These are phyloP conservation scores for Cygnus buccinator DNA, from an alignment of 2,113 vertebrate species.

Conservation along the genomic window DNA sequence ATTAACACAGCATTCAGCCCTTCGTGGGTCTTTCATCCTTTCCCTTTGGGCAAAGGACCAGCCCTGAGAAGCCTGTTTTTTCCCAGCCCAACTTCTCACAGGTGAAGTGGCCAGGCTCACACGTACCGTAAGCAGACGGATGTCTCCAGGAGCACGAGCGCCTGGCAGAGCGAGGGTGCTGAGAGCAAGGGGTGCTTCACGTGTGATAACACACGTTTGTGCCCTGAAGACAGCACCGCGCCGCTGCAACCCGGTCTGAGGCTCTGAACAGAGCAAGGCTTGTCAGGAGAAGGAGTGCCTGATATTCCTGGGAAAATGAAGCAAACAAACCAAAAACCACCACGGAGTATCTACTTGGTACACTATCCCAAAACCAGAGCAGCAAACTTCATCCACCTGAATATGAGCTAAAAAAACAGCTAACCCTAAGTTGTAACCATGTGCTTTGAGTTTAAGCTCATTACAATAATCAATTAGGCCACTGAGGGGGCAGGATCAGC, in stretches of 20 bases:
- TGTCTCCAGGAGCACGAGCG: too few species aligned
- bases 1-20: neutral
- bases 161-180: neutral
- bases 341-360: neutral
- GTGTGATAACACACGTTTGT: neutral
- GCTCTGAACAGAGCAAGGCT: neutral
- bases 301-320: neutral
- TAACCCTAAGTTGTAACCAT: neutral
- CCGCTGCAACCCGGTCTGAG: neutral
- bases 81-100: neutral
- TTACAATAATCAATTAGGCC: fast-evolving
- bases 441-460: neutral
- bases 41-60: neutral
- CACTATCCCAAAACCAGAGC: neutral
- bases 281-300: neutral
- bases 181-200: neutral
- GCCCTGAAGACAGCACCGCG: neutral
- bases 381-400: neutral
- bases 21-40: neutral
- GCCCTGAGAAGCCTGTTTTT: fast-evolving
- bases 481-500: neutral
- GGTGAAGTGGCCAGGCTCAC: neutral
- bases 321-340: neutral
- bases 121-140: neutral
- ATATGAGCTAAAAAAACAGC: neutral